These are phyloP conservation scores for Oreocharis arfaki DNA, from an alignment of 2,113 vertebrate species.

Conservation along the genomic window DNA sequence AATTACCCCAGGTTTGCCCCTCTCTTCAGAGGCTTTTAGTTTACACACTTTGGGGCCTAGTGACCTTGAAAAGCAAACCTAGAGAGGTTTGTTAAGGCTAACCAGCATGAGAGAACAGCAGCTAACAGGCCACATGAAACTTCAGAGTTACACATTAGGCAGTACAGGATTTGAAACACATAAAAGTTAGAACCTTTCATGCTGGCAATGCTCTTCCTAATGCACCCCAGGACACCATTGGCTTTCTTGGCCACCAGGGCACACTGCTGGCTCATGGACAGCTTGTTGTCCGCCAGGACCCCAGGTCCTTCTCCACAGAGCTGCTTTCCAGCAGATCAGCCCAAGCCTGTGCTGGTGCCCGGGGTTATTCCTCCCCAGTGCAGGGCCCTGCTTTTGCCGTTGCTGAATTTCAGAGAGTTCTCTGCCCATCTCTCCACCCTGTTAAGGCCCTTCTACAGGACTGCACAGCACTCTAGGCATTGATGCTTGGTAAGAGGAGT, in stretches of 20 bases:
- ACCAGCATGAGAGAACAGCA: no score
- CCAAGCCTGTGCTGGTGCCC: fast-evolving
- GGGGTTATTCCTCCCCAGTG: fast-evolving
- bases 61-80: no score
- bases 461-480: no score
- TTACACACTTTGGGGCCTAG: no score
- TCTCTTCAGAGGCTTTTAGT: no score
- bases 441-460: neutral
- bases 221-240: neutral
- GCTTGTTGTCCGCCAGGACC: neutral
- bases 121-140: no score
- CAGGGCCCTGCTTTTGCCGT: neutral
- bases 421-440: no score
- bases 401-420: neutral
- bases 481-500: neutral
- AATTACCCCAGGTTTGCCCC: no score
- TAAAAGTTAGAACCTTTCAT: no score
- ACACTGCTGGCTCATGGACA: neutral
- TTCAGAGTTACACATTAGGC: no score
- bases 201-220: neutral
- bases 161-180: no score
- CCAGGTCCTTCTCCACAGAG: neutral
- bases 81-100: no score
- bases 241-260: fast-evolving
- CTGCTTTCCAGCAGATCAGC: neutral